A percentile compares a stretch with the other conserved stretches of the same genome.
phyloP scores from a whole-genome alignment of 1,140 invertebrate species.

The Rhyacophila brunnea region DNA sequence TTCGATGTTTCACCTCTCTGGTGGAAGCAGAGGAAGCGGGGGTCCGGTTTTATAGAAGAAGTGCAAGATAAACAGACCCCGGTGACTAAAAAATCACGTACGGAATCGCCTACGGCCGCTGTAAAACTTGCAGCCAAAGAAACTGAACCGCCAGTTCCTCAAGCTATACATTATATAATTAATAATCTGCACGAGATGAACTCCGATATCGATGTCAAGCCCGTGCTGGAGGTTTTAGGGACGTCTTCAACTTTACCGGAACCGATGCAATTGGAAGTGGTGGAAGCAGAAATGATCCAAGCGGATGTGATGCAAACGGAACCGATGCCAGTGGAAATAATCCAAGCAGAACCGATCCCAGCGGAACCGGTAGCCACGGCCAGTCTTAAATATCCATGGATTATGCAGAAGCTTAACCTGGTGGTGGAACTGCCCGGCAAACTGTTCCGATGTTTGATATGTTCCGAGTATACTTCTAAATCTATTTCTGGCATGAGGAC shows the following conservation, averaged over 20 bases:
- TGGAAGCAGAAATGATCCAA: not conserved
- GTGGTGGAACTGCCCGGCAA: too few species aligned
- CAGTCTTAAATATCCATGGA: too few species aligned
- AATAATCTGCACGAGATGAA: too few species aligned
- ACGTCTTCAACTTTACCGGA: not conserved
- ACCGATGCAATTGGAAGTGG: not conserved
- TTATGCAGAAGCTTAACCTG: too few species aligned
- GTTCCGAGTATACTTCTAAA: slow-evolving; percentile 10
- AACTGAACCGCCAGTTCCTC: not conserved
- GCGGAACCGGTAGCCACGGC: too few species aligned
- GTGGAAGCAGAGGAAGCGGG: slow-evolving; percentile 24
- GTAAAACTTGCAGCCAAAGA: not conserved
- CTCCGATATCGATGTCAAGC: too few species aligned
- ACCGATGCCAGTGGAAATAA: not conserved
- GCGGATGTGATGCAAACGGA: too few species aligned
- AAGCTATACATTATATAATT: too few species aligned
- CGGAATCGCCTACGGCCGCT: too few species aligned
- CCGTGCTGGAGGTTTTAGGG: too few species aligned
- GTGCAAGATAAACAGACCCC: not conserved
- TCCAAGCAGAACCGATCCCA: not conserved
- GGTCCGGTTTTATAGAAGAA: slow-evolving; percentile 13
- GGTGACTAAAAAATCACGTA: too few species aligned
- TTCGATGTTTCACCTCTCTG: slow-evolving; percentile 9
- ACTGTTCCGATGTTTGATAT: slow-evolving; percentile 12
- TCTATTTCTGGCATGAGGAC: not conserved